phyloP scores from a whole-genome alignment of 2,797 vertebrate species.

The Hyperoplus lanceolatus region DNA sequence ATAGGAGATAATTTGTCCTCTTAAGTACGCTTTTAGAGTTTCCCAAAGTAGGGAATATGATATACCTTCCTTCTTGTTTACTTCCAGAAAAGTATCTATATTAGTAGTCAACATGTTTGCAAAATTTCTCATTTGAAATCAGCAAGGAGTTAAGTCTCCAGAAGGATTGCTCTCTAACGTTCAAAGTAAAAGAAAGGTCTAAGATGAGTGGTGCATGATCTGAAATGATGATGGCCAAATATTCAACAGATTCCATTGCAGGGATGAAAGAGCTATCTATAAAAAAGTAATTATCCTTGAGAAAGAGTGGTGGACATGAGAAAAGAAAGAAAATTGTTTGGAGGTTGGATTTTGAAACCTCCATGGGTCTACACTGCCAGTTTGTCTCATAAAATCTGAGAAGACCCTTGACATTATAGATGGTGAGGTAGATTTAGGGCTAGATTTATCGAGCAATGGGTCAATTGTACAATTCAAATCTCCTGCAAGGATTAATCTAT shows the following conservation, averaged over 20 bases:
- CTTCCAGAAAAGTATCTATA: slow-evolving; percentile 2
- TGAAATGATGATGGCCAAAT: slow-evolving; percentile 35
- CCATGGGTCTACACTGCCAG: no score
- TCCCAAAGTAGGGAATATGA: slow-evolving; percentile 15
- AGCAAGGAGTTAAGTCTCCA: slow-evolving; percentile 33
- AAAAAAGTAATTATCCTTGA: background rate
- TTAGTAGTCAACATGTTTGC: slow-evolving; percentile 1
- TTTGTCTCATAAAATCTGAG: no score
- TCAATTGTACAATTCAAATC: no score
- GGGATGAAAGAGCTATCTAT: background rate
- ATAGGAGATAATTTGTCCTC: slow-evolving; percentile 8
- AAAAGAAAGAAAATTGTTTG: no score
- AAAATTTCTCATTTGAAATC: slow-evolving; percentile 5
- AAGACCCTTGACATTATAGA: no score
- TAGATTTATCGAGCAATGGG: no score
- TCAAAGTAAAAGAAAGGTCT: background rate
- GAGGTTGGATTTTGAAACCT: no score
- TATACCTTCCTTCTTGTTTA: slow-evolving; percentile 5
- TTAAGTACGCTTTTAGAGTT: background rate
- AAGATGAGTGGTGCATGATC: slow-evolving; percentile 20
- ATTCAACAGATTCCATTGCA: slow-evolving; percentile 14
- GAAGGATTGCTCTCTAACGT: background rate
- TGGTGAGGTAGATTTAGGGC: no score
- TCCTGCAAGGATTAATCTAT: no score
- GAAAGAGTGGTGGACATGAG: background rate